Conservation (phyloP, 2,113 vertebrate genomes). For the Edolisoma coerulescens region DNA sequence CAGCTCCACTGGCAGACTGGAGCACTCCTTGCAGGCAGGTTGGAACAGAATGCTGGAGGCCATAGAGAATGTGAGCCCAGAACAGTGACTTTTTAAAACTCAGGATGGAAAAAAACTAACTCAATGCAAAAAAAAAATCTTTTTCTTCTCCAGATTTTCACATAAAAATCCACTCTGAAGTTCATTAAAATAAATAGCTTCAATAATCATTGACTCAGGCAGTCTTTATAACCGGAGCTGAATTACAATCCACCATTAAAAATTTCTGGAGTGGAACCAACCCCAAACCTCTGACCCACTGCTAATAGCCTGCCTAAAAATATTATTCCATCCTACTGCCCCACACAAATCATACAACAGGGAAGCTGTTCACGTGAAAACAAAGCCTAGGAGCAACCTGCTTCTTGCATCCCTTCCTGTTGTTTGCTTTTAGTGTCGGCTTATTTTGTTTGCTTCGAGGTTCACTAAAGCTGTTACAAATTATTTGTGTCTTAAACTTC, state of each 20-base stretch:
- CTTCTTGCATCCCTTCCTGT: neutral
- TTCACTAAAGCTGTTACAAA: neutral
- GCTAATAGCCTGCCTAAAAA: slow-evolving; percentile 4
- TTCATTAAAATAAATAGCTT: slow-evolving; percentile 10
- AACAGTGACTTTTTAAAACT: neutral
- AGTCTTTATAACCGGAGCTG: neutral
- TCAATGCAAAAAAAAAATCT: neutral
- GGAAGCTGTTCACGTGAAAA: neutral
- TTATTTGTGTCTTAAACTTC: neutral
- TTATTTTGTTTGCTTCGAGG: neutral
- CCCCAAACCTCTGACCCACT: neutral
- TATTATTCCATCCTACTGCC: neutral
- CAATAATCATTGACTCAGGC: neutral
- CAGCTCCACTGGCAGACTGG: neutral
- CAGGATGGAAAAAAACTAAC: neutral
- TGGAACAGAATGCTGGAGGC: neutral
- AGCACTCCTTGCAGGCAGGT: neutral
- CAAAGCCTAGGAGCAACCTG: neutral
- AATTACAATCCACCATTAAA: slow-evolving; percentile 22
- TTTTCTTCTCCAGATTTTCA: neutral
- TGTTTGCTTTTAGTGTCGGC: neutral
- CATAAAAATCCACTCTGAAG: neutral
- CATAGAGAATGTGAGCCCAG: neutral
- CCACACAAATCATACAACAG: neutral
- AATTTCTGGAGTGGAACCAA: slow-evolving; percentile 6